Evolutionary conservation across 2,113 vertebrate genomes (phyloP).

Genomic region (Crotalus tigris): DNA sequence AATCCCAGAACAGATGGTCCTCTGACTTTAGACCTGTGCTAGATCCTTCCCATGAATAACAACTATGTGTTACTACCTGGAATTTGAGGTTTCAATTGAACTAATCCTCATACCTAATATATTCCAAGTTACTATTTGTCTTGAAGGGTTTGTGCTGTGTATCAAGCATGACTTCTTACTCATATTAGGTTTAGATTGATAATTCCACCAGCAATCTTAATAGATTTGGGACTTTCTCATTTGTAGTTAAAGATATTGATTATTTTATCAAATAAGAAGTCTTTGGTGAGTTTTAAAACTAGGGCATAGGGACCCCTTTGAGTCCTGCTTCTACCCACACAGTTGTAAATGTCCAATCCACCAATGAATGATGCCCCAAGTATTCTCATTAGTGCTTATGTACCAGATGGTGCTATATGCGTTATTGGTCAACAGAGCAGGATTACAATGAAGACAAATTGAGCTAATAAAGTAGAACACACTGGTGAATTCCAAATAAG

Average conservation of each 20-base stretch:
- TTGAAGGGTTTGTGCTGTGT: neutral
- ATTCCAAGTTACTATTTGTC: neutral
- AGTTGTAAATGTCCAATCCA: conserved; percentile 14
- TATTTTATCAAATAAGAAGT: conserved; percentile 21
- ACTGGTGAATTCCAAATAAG: neutral
- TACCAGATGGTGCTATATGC: conserved; percentile 36
- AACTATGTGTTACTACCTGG: neutral
- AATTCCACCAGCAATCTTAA: neutral
- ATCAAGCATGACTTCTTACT: neutral
- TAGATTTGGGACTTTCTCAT: conserved; percentile 4
- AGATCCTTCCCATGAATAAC: neutral
- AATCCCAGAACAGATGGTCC: neutral
- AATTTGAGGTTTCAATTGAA: neutral
- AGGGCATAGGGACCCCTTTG: neutral
- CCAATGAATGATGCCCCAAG: conserved; percentile 18
- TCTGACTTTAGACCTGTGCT: neutral
- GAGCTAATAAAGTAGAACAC: conserved; percentile 34
- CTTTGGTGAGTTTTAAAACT: conserved; percentile 10
- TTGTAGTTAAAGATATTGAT: conserved; percentile 25
- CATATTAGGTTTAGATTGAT: neutral
- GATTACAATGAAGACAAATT: conserved; percentile 28
- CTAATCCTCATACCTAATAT: neutral
- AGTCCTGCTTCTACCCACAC: neutral
- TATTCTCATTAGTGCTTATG: conserved; percentile 11
- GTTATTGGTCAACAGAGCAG: conserved; percentile 26